Percentiles rank a stretch among this genome's conserved stretches.
phyloP scores from a whole-genome alignment of 2,113 vertebrate genomes.

The Cyprinus carpio region DNA sequence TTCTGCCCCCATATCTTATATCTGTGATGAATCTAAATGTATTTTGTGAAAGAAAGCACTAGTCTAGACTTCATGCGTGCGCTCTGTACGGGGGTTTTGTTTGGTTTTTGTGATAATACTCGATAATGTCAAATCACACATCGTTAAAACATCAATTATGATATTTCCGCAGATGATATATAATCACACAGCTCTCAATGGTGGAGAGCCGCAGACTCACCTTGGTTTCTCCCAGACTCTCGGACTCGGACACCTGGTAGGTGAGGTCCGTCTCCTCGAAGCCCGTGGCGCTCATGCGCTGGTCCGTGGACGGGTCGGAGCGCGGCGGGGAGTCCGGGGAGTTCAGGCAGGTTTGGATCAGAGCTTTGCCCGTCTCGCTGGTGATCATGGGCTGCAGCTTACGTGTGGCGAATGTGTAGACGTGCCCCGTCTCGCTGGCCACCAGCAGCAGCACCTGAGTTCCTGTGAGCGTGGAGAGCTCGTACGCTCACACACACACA shows the following conservation, averaged over 20 bases:
- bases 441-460: slow-evolving; percentile 96
- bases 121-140: too few species aligned
- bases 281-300: slow-evolving; percentile 98
- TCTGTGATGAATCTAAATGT: too few species aligned
- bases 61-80: too few species aligned
- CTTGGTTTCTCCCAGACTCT: slow-evolving; percentile 99
- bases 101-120: too few species aligned
- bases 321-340: slow-evolving; percentile 96
- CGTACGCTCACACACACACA: slow-evolving; percentile 90
- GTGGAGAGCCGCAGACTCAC: slow-evolving; percentile 65
- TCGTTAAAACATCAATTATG: too few species aligned
- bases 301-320: slow-evolving; percentile 94
- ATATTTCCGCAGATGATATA: too few species aligned
- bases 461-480: slow-evolving; percentile 96
- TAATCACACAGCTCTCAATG: not conserved
- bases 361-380: slow-evolving; percentile 96
- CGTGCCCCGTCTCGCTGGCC: slow-evolving; percentile 97
- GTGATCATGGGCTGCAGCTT: slow-evolving; percentile 99
- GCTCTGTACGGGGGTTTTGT: too few species aligned
- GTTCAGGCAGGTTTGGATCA: slow-evolving; percentile 99
- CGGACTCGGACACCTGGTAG: slow-evolving; percentile 97
- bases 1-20: too few species aligned
- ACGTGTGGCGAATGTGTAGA: slow-evolving; percentile 96
- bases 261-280: slow-evolving; percentile 98
- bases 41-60: too few species aligned